Percentiles rank a stretch among this genome's conserved stretches.
These are phyloP conservation scores for Sitta europaea DNA, from an alignment of 2,113 vertebrate species.

Conservation along the genomic window DNA sequence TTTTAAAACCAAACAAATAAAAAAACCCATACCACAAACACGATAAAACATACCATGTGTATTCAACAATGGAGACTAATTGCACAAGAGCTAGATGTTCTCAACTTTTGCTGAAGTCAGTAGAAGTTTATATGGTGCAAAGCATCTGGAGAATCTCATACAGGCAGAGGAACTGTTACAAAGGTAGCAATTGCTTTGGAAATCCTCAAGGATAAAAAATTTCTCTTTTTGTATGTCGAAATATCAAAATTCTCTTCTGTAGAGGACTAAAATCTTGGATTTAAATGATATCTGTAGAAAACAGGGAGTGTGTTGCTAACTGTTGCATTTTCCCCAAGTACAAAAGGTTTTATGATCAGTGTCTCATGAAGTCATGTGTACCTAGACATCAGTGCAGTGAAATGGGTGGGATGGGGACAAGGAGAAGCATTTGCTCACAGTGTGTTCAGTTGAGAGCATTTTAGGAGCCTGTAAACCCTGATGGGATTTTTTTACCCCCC, in stretches of 20 bases:
- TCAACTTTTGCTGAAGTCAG: background rate
- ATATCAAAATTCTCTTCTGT: background rate
- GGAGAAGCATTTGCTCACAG: background rate
- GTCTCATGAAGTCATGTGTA: background rate
- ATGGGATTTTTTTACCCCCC: background rate
- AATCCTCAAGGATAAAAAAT: background rate
- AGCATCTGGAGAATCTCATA: background rate
- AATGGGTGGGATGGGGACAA: background rate
- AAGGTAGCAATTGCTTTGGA: background rate
- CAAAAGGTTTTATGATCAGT: background rate
- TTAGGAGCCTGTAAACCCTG: background rate
- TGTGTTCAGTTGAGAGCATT: background rate
- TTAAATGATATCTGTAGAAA: background rate
- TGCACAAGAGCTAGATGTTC: constrained; percentile 11
- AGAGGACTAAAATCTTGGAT: background rate
- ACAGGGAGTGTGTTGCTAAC: background rate
- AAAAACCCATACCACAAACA: background rate
- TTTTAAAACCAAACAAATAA: background rate
- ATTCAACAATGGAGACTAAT: constrained; percentile 24
- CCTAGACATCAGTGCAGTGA: background rate
- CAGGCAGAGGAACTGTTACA: background rate
- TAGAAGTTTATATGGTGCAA: background rate
- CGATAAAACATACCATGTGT: background rate
- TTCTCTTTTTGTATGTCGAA: background rate
- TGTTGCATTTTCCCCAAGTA: background rate